Evolutionary conservation across 1,140 invertebrate genomes (phyloP), one percentile per base, ranked within the genome.

Genomic region (Hycleus phaleratus): DNA sequence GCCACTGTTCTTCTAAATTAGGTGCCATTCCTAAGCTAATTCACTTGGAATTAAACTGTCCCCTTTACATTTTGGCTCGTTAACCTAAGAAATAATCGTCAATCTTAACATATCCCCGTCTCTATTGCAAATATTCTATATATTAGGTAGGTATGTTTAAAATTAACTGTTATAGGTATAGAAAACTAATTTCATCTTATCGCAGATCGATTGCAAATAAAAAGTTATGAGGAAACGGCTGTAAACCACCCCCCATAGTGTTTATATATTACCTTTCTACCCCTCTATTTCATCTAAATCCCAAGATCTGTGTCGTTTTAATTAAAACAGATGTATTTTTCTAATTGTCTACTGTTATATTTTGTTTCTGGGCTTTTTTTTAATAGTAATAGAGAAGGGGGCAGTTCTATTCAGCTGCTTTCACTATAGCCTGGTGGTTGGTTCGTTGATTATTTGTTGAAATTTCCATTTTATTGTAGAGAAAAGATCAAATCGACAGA

Each of bases 261-360:
- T 32, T 32, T 32, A 32, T 32, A 32, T 32, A 32, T 32, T 32
- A 32, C 32, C 32, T 32, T 32, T 4, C 32, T 32, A 32, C 32
- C 32, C 32, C 32, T 32, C 32, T 32, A 32, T 32, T 32, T 7
- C 32, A 32, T 32, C 32, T 32, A 58, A 56, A 53, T 52, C 55
- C 57, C 58, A 8, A 46, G 39, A 46, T 46, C 52, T 52, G 50
- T 56, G 56, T 58, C 62, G 57, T 49, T 49, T 44, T 64, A 59
- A 59, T 61, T 64, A 64, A 61, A 64, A 64, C 63, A 64, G 63
- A 64, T 64, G 63, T 59, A 61, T 62, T 59, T 64, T 64, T 64
- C 52, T 64, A 64, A 64, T 64, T 64, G 62, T 32, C 51, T 40
- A 11, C 40, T 42, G 40, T 42, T 42, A n/a, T 42, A n/a, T 42